Evolutionary conservation across 2,113 vertebrate genomes (phyloP).

Genomic region (Apodemus sylvaticus): DNA sequence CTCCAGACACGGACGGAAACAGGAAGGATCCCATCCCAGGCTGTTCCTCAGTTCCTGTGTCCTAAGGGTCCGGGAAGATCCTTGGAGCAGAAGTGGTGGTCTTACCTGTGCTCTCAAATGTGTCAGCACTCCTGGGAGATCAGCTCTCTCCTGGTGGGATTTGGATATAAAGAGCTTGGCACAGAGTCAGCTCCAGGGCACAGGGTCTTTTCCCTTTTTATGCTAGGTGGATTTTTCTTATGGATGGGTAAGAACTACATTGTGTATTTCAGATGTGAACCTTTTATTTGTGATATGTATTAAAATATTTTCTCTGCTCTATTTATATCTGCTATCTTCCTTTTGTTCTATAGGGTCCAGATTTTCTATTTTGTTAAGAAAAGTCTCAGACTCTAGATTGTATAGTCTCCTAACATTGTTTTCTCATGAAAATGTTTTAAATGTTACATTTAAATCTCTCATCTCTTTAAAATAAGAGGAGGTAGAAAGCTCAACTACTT

Average conservation of each 20-base stretch:
- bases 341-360: slow-evolving; percentile 47
- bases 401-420: slow-evolving; percentile 31
- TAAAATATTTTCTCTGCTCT: neutral
- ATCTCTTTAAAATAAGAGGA: slow-evolving; percentile 46
- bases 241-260: neutral
- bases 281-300: neutral
- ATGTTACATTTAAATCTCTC: slow-evolving; percentile 24
- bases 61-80: too few relatives aligned
- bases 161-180: too few relatives aligned
- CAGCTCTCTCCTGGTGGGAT: too few relatives aligned
- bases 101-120: too few relatives aligned
- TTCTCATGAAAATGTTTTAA: slow-evolving; percentile 19
- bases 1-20: too few relatives aligned
- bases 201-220: neutral
- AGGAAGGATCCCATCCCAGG: too few relatives aligned
- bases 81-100: too few relatives aligned
- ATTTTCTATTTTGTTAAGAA: slow-evolving; percentile 60
- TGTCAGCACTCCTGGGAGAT: too few relatives aligned
- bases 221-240: neutral
- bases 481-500: neutral
- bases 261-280: neutral
- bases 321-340: neutral
- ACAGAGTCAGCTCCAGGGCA: too few relatives aligned
- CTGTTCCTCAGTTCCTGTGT: too few relatives aligned
- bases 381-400: slow-evolving; percentile 17